Evolutionary conservation across 2,113 vertebrate species (phyloP), one percentile per base, ranked within the genome.

Genomic region (Girardinichthys multiradiatus): DNA sequence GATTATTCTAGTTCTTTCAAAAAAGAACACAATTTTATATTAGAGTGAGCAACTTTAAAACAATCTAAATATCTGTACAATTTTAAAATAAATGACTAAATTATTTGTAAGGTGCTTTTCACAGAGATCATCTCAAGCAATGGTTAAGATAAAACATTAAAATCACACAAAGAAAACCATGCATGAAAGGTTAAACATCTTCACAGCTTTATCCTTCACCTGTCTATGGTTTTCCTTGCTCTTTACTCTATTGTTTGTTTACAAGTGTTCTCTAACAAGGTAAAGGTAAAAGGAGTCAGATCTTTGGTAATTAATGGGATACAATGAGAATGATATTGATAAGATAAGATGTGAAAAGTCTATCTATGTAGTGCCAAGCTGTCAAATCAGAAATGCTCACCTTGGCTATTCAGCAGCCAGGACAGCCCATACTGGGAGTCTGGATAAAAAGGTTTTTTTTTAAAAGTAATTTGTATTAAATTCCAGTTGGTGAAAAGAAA

Each of bases 401-500:
- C 21, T 59, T 28, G 6, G 6, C 21, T 2, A 29, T 59, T 59
- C 28, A 59, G 12, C 13, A 29, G 58, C 58, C 58, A 19, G 14
- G 11, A 28, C 58, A 59, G 5, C 58, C 58, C 58, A 29, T 12
- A 30, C 58, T 29, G 58, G 58, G 58, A 59, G 4, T 14, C 27
- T 30, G 58, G 14, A 30, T 13, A 28, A 14, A 57, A 57, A 26
- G 13, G 14, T 29, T 28, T 17, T 59, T 29, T 29, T 7, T 54
- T 54, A 19, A 6, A 29, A 30, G 27, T 15, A 59, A 59, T 59
- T 59, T 59, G 27, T 17, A 4, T 72, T 67, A 51, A 74, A 39
- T 74, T 59, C 42, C 29, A 80, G n/a, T 57, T 79, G 73, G 39
- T n/a, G 11, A 21, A 45, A 72, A 70, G 28, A 37, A 65, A 69